phyloP scores from a whole-genome alignment of 2,888 invertebrate species.

The Drosophila subsilvestris region DNA sequence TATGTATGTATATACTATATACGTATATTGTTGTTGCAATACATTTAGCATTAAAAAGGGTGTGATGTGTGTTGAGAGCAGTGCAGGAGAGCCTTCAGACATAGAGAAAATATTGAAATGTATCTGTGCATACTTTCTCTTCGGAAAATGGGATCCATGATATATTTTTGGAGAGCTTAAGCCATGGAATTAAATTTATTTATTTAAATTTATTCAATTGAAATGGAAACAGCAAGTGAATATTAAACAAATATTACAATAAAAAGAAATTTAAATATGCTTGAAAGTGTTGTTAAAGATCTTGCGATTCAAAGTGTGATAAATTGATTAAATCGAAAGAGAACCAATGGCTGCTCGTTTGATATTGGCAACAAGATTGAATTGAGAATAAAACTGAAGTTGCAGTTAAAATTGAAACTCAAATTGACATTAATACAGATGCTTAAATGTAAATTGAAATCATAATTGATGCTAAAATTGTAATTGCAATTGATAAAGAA shows the following conservation, averaged over 20 bases:
- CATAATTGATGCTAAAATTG: background rate
- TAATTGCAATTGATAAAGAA: background rate
- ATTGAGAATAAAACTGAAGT: background rate
- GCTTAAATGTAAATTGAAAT: slow-evolving; percentile 7
- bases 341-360: too few species aligned
- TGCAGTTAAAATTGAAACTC: slow-evolving; percentile 1
- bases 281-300: too few species aligned
- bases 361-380: background rate
- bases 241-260: background rate
- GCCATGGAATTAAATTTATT: too few species aligned
- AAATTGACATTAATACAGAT: background rate
- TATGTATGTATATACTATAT: slow-evolving; percentile 47
- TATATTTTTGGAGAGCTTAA: too few species aligned
- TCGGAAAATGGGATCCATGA: too few species aligned
- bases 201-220: too few species aligned
- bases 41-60: slow-evolving; percentile 56
- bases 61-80: slow-evolving; percentile 16
- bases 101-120: background rate
- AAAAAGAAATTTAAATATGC: too few species aligned
- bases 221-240: background rate
- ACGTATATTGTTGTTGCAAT: slow-evolving; percentile 45
- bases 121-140: too few species aligned
- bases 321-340: background rate
- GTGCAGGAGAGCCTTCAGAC: slow-evolving; percentile 3
- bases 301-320: too few species aligned